These are phyloP conservation scores for Chrysoperla carnea DNA, from an alignment of 1,140 invertebrate species.

Conservation along the genomic window DNA sequence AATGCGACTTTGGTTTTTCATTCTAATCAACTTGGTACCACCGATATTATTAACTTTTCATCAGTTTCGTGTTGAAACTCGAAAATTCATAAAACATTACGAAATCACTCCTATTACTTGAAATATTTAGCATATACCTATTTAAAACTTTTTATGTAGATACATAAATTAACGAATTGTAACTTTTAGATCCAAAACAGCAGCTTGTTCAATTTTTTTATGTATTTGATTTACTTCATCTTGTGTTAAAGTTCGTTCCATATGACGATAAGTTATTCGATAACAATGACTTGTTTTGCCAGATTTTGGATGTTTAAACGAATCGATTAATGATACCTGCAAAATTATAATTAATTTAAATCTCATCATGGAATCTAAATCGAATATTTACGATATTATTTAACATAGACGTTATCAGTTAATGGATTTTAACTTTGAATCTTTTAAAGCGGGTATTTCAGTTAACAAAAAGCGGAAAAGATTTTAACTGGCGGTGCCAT, in stretches of 20 bases:
- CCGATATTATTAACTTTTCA: too few relatives aligned
- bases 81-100: too few relatives aligned
- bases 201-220: slow-evolving; percentile 48
- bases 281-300: slow-evolving; percentile 77
- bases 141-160: too few relatives aligned
- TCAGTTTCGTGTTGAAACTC: too few relatives aligned
- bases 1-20: too few relatives aligned
- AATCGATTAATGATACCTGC: slow-evolving; percentile 68
- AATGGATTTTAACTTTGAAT: too few relatives aligned
- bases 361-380: background rate
- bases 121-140: too few relatives aligned
- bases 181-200: slow-evolving; percentile 44
- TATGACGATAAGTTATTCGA: slow-evolving; percentile 83
- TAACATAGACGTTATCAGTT: background rate
- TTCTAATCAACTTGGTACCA: too few relatives aligned
- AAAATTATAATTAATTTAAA: slow-evolving; percentile 9
- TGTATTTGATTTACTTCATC: slow-evolving; percentile 79
- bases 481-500: background rate
- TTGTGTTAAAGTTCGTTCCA: slow-evolving; percentile 76
- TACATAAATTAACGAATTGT: slow-evolving; percentile 41
- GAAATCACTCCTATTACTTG: too few relatives aligned
- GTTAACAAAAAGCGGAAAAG: too few relatives aligned
- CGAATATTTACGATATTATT: background rate
- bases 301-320: slow-evolving; percentile 75
- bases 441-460: too few relatives aligned